Percentiles rank a stretch among this genome's conserved stretches.
These are phyloP conservation scores for Neostethus bicornis DNA, from an alignment of 2,797 vertebrate species.

Conservation along the genomic window DNA sequence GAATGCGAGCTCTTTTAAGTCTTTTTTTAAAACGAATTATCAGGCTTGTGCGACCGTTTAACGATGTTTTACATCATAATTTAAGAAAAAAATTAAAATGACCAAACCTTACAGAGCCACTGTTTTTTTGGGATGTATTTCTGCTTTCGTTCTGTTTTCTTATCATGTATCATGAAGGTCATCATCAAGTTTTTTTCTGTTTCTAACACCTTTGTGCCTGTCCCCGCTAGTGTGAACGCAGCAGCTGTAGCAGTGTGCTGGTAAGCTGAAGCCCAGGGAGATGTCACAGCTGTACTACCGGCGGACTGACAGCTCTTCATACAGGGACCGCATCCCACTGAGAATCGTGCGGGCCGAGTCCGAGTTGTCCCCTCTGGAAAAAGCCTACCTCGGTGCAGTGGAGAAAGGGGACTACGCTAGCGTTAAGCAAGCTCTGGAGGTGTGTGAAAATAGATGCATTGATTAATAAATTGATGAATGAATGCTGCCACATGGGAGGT, in stretches of 20 bases:
- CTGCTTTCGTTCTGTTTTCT: neutral
- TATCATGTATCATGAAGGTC: conserved; percentile 11
- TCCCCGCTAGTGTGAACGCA: conserved; percentile 48
- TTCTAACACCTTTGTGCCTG: conserved; percentile 19
- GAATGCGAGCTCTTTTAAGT: too few species aligned
- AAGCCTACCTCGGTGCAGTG: conserved; percentile 93
- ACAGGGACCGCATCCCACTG: conserved; percentile 95
- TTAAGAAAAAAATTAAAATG: too few species aligned
- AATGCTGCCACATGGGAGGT: conserved; percentile 8
- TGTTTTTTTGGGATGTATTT: neutral
- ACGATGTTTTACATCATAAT: too few species aligned
- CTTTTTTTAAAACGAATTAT: too few species aligned
- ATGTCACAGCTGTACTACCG: conserved; percentile 99
- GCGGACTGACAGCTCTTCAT: conserved; percentile 88
- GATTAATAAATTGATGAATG: conserved; percentile 19
- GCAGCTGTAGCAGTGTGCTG: conserved; percentile 49
- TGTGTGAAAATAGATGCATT: conserved; percentile 34
- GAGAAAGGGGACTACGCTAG: conserved; percentile 97
- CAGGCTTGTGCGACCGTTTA: too few species aligned
- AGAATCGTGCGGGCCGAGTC: conserved; percentile 97
- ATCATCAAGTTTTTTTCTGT: conserved; percentile 1
- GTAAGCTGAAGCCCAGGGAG: conserved; percentile 61
- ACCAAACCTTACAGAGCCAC: neutral
- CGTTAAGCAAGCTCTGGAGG: conserved; percentile 92
- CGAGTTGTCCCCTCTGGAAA: conserved; percentile 92